phyloP scores from a whole-genome alignment of 2,113 vertebrate species.

The Struthidea cinerea region DNA sequence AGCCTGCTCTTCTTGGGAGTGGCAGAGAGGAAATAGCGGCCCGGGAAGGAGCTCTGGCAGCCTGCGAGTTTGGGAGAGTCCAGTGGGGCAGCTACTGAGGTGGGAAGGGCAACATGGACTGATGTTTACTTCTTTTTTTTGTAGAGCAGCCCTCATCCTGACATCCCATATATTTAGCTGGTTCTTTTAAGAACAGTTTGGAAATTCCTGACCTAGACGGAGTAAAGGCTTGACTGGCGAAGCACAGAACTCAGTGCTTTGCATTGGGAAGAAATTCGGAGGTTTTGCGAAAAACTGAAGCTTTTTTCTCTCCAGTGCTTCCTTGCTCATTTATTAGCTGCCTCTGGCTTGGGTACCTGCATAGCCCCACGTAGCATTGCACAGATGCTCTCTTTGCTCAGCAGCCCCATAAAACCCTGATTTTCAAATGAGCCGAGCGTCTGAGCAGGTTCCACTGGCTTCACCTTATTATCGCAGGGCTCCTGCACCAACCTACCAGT shows the following conservation, averaged over 20 bases:
- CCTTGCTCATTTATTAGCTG: background rate
- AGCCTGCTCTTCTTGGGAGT: background rate
- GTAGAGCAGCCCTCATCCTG: background rate
- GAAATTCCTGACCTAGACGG: background rate
- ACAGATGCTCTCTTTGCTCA: background rate
- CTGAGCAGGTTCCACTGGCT: slow-evolving; percentile 53
- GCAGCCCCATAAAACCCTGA: background rate
- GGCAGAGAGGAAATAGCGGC: background rate
- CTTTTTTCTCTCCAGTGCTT: background rate
- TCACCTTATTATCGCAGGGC: background rate
- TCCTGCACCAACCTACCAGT: background rate
- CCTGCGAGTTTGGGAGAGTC: background rate
- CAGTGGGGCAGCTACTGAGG: background rate
- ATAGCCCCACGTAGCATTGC: background rate
- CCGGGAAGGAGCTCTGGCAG: background rate
- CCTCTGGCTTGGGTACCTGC: background rate
- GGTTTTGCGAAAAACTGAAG: background rate
- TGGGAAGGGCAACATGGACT: background rate
- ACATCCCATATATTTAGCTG: background rate
- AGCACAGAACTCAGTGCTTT: background rate
- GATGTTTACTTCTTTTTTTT: background rate
- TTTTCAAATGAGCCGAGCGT: background rate
- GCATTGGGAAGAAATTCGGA: background rate
- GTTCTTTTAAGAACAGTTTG: background rate
- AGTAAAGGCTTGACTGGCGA: background rate